Conservation (phyloP, 64 coral and sea anemone species). For the Montipora cactus region DNA sequence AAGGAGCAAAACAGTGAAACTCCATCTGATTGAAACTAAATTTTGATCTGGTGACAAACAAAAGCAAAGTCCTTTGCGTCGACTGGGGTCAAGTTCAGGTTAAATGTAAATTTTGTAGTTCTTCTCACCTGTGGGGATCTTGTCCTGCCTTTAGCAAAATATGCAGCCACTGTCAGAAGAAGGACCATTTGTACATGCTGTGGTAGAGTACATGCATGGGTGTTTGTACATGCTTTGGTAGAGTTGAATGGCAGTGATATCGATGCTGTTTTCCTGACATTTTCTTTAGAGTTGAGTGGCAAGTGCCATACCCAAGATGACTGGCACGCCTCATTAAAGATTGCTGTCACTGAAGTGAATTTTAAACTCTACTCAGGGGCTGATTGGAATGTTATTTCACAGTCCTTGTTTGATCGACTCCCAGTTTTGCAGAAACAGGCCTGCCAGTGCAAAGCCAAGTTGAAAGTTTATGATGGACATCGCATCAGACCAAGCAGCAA, state of each 20-base stretch:
- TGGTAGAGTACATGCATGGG: too few species aligned
- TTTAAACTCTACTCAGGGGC: slow-evolving; percentile 39
- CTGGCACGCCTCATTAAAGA: slow-evolving; percentile 24
- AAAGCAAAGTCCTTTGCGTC: background rate
- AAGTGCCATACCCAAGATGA: background rate
- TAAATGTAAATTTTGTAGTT: slow-evolving; percentile 54
- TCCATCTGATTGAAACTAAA: slow-evolving; percentile 13
- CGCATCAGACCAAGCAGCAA: background rate
- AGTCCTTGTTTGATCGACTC: background rate
- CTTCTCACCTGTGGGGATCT: slow-evolving; percentile 7
- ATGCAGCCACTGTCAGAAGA: slow-evolving; percentile 42
- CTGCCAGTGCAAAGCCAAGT: too few species aligned
- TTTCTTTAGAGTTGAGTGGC: background rate
- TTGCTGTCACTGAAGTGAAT: background rate
- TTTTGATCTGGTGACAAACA: background rate
- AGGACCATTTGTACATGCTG: background rate
- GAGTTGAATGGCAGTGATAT: background rate
- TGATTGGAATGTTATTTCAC: slow-evolving; percentile 41
- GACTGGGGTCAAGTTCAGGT: background rate
- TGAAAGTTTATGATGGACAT: too few species aligned
- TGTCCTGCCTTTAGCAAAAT: slow-evolving; percentile 60
- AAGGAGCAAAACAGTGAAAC: slow-evolving; percentile 20
- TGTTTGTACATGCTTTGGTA: too few species aligned
- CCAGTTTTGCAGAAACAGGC: too few species aligned
- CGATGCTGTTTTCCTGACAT: slow-evolving; percentile 31